Base-by-base conservation (phyloP, 2,888 invertebrate genomes). In the Pseudococcus jackbeardsleyi region DNA sequence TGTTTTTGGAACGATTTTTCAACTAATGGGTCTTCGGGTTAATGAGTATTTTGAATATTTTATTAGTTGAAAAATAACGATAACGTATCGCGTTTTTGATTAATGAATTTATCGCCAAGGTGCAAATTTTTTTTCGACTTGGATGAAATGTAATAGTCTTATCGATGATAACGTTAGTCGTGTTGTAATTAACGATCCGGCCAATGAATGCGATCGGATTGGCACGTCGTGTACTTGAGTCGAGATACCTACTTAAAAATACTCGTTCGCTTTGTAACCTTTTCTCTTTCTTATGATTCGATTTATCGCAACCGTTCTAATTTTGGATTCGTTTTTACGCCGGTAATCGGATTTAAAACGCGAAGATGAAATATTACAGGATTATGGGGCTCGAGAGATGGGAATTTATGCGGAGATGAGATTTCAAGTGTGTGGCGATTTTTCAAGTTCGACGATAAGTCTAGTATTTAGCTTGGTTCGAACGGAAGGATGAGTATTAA, bases 111-210 rank as follows among this genome's bases (percentile, higher is more conserved):
- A 64, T 64, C 64, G 15, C 9, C 9, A 72, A 72, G 72, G 72
- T 72, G 33, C 17, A 15, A 15, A 50, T 72, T 72, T 72, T 72
- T 72, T 72, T 26, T 72, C 12, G 3, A 33, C 72, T 22, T 64
- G 22, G 64, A 33, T n/a, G 72, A 72, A 72, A 39, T 39, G 12
- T 72, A 72, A 22, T 64, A 64, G 22, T 64, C 33, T 72, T 72
- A 72, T 72, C 72, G 72, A 17, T n/a, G 72, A 72, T 72, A 72
- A 72, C 72, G 33, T 39, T 72, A 17, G 72, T 72, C 33, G 72
- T 39, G 26, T 72, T 26, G 72, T 72, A 72, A 72, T 72, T 72
- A 72, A 33, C 33, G 54, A 64, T 3, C 9, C 22, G 64, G 22
- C 64, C 17, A 33, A 72, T 72, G 4, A 72, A 72, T 72, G 15